Base-by-base conservation (phyloP, 2,888 invertebrate species). In the Caenorhabditis sp. region DNA sequence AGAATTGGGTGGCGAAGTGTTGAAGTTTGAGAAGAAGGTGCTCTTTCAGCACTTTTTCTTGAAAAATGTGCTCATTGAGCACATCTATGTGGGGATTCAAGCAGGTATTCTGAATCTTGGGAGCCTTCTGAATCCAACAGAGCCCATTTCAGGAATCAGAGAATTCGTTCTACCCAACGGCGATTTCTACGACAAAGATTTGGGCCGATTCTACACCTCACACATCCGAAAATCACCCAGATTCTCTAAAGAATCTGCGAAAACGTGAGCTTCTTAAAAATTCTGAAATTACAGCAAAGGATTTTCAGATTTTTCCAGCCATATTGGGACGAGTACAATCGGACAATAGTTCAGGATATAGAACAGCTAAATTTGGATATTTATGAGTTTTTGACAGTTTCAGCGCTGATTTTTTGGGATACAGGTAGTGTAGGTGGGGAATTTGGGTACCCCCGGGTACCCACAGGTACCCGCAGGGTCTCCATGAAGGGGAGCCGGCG, bases 311-410 rank as follows among this genome's bases (percentile, higher is more conserved):
- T 36, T 4, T 70, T 70, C 63, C 57, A 62, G n/a, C 70, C 61
- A 26, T 70, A 70, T 21, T 70, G 66, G 65, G 63, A 66, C n/a
- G 70, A 70, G 49, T 70, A 66, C 63, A 70, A 64, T 20, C n/a
- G 70, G 20, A 70, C 70, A 0, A 62, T 70, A 1, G 62, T 70
- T 8, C 62, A 66, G 12, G 70, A 70, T 38, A 54, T 70, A 0
- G 65, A 38, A 36, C 63, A 62, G 25, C 25, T 70, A 50, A 65
- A 70, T 20, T 65, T 65, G 7, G 70, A 70, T 43, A 65, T 70
- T 38, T 66, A 53, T 36, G 70, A 70, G 50, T 70, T 66, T 23
- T 38, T 70, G 2, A 54, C 63, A 1, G 31, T 70, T 36, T 61
- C 62, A 17, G 66, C 62, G 10, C 53, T 70, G 54, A 66, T 70